A percentile compares a stretch with the other conserved stretches of the same genome.
phyloP scores from a whole-genome alignment of 2,797 vertebrate genomes.

The Peromyscus eremicus region DNA sequence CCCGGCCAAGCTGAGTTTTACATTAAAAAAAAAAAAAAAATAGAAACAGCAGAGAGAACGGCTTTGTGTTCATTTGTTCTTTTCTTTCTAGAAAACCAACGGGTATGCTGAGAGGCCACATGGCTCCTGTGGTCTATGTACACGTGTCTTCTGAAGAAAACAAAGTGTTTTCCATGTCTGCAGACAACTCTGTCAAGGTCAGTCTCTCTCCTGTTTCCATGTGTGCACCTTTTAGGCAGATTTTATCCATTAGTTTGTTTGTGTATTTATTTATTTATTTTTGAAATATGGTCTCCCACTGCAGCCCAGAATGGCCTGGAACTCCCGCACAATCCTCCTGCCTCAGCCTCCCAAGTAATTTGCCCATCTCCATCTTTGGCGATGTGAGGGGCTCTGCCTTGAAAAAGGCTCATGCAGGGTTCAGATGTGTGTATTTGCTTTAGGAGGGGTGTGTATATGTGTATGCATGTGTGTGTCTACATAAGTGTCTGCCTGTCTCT shows the following conservation, averaged over 20 bases:
- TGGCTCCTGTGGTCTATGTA: constrained; percentile 86
- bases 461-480: too few species aligned
- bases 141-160: constrained; percentile 86
- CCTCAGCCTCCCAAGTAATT: background rate
- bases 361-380: background rate
- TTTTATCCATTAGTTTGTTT: background rate
- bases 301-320: background rate
- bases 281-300: background rate
- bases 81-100: constrained; percentile 86
- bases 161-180: constrained; percentile 89
- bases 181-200: constrained; percentile 88
- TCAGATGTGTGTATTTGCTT: background rate
- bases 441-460: background rate
- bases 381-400: background rate
- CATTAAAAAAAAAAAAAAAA: background rate
- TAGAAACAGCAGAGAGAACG: constrained; percentile 65
- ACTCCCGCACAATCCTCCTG: background rate
- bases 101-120: constrained; percentile 89
- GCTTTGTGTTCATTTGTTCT: constrained; percentile 65
- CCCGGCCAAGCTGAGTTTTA: constrained; percentile 18
- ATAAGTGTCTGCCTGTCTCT: background rate
- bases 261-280: background rate
- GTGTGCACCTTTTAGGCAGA: background rate
- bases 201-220: background rate
- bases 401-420: background rate